phyloP scores from a whole-genome alignment of 2,113 vertebrate species.

The Psophia crepitans region DNA sequence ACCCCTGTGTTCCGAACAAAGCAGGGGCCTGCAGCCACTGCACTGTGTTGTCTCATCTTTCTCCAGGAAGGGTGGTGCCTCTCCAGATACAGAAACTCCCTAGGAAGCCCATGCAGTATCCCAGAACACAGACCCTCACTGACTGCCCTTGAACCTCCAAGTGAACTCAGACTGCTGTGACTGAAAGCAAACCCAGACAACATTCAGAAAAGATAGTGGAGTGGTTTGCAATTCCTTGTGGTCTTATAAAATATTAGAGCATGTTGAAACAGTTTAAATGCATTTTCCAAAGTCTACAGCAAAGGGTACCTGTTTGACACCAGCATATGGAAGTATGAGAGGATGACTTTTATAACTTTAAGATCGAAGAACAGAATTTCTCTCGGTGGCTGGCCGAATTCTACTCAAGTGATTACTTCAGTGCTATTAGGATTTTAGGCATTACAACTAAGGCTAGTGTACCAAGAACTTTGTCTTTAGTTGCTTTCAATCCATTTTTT shows the following conservation, averaged over 20 bases:
- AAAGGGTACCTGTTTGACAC: not conserved
- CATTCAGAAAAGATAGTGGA: not conserved
- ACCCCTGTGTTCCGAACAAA: not conserved
- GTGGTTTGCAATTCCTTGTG: not conserved
- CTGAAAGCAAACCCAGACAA: not conserved
- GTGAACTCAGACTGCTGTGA: not conserved
- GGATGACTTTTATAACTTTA: not conserved
- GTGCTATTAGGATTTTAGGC: not conserved
- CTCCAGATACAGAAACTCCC: not conserved
- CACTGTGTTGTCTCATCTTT: not conserved
- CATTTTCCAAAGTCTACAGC: not conserved
- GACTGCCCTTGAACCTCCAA: not conserved
- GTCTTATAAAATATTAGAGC: not conserved
- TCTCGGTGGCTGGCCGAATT: not conserved
- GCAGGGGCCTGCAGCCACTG: not conserved
- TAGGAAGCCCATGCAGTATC: fast-evolving
- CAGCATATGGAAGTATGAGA: not conserved
- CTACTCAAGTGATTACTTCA: not conserved
- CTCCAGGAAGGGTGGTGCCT: not conserved
- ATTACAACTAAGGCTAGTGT: not conserved
- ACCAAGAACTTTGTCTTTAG: not conserved
- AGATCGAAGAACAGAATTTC: not conserved
- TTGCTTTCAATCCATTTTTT: not conserved
- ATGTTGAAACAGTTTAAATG: not conserved
- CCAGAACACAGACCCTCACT: not conserved